Base-by-base conservation (phyloP, 2,113 vertebrate genomes). In the Peromyscus maniculatus region DNA sequence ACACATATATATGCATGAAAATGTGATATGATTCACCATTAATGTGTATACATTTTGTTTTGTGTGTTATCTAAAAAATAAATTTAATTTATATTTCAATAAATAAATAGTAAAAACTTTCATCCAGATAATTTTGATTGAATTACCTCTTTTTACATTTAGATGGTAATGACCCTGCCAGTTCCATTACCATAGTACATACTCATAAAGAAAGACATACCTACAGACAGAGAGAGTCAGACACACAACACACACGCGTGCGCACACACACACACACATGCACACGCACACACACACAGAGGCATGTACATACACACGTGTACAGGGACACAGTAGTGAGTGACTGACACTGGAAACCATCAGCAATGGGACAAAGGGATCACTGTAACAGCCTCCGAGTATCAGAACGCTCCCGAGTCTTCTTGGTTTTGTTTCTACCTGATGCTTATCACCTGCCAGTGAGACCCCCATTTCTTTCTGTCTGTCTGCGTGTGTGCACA, bases 111-210 rank as follows among this genome's bases (percentile, higher is more conserved):
- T 26, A 84, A 46, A 49, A 72, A 26, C 2, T 49, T 33, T 78
- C 43, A 75, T 16, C 12, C 43, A 28, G 6, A 59, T 22, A n/a
- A 39, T 79, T 84, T 93, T n/a, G 36, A 80, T 52, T 88, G 75
- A 94, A 91, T 59, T 49, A 83, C 9, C 31, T 87, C 6, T 91
- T 95, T 87, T 64, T 94, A 31, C 21, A n/a, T 71, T 83, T 78
- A 91, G 52, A 43, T 49, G 26, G 52, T 31, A 59, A 91, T 59
- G 13, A 89, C 26, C 4, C 4, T 79, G 13, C 7, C 31, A 55
- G 31, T 59, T 0, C 7, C 13, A 12, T 75, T 46, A n/a, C 4
- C 24, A 1, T 39, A 64, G 33, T 33, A 36, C 7, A 8, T 59
- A 66, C 80, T 55, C 16, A 80, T n/a, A 57, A 10, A 79, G 7